Conservation (phyloP, 1,140 invertebrate species). For the Littorina saxatilis region DNA sequence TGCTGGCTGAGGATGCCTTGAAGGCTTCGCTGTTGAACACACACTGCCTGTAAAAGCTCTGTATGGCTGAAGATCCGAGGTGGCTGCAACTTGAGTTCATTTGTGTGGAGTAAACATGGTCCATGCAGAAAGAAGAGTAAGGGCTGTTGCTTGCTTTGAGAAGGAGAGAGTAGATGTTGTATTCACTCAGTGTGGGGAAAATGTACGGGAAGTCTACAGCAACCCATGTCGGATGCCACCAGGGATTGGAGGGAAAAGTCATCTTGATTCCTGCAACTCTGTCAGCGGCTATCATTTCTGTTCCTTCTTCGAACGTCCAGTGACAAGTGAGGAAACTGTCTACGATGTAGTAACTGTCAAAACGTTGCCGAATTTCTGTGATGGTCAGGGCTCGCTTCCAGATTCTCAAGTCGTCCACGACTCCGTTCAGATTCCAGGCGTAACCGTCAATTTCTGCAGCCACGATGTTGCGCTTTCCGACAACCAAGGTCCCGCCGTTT, state of each 20-base stretch:
- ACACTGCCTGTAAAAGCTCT: constrained; percentile 40
- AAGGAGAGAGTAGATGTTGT: constrained; percentile 28
- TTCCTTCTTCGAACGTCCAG: constrained; percentile 52
- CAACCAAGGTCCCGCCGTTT: constrained; percentile 52
- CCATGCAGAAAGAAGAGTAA: constrained; percentile 34
- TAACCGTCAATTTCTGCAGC: constrained; percentile 27
- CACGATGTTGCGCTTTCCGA: constrained; percentile 49
- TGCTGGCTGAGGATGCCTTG: constrained; percentile 7
- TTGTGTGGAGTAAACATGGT: constrained; percentile 23
- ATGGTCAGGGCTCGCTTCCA: constrained; percentile 49
- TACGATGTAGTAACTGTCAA: constrained; percentile 18
- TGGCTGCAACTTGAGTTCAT: constrained; percentile 39
- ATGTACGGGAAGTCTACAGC: constrained; percentile 42
- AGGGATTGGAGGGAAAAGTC: constrained; percentile 34
- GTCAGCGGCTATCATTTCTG: constrained; percentile 36
- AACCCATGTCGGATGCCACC: constrained; percentile 43
- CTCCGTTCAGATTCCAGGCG: constrained; percentile 49
- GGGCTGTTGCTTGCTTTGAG: not conserved
- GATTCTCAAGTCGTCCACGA: constrained; percentile 53
- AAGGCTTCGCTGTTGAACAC: constrained; percentile 34
- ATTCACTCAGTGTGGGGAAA: constrained; percentile 28
- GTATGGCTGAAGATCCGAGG: constrained; percentile 31
- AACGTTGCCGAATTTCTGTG: constrained; percentile 43
- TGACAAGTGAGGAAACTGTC: constrained; percentile 39
- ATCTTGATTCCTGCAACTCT: constrained; percentile 36